Evolutionary conservation across 1,140 invertebrate species (phyloP).

Genomic region (Probaryconus sp.): DNA sequence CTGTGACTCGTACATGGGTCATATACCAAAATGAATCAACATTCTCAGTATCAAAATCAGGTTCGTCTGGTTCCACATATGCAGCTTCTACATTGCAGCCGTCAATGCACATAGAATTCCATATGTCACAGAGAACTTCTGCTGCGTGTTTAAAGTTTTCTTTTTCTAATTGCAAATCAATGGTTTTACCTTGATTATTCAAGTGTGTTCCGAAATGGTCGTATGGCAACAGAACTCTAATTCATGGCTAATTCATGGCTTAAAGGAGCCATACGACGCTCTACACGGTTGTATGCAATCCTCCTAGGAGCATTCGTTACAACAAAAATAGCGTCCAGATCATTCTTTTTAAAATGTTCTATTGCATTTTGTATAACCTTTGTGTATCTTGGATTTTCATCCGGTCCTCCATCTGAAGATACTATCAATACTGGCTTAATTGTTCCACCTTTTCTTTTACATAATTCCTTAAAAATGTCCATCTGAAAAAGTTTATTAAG

Average conservation of each 20-base stretch:
- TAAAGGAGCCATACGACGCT: slow-evolving; percentile 64
- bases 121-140: slow-evolving; percentile 64
- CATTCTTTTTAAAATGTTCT: slow-evolving; percentile 65
- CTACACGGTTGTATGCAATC: slow-evolving; percentile 65
- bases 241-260: slow-evolving; percentile 61
- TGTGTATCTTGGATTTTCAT: slow-evolving; percentile 73
- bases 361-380: slow-evolving; percentile 65
- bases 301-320: slow-evolving; percentile 72
- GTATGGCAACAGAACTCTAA: slow-evolving; percentile 63
- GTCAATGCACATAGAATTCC: slow-evolving; percentile 65
- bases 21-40: background rate
- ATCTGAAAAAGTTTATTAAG: slow-evolving; percentile 46
- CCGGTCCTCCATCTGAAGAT: slow-evolving; percentile 62
- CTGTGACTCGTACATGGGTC: background rate
- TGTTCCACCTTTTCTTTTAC: slow-evolving; percentile 19
- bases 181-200: slow-evolving; percentile 65
- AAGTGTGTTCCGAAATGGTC: slow-evolving; percentile 66
- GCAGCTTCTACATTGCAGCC: slow-evolving; percentile 62
- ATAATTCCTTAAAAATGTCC: background rate
- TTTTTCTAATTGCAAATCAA: slow-evolving; percentile 67
- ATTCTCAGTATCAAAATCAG: background rate
- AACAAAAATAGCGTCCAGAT: slow-evolving; percentile 71
- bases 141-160: slow-evolving; percentile 68
- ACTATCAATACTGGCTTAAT: slow-evolving; percentile 14
- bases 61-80: slow-evolving; percentile 44